Percentiles rank a stretch among this genome's conserved stretches.
Conservation (phyloP, 2,888 invertebrate species). For the Dione juno region DNA sequence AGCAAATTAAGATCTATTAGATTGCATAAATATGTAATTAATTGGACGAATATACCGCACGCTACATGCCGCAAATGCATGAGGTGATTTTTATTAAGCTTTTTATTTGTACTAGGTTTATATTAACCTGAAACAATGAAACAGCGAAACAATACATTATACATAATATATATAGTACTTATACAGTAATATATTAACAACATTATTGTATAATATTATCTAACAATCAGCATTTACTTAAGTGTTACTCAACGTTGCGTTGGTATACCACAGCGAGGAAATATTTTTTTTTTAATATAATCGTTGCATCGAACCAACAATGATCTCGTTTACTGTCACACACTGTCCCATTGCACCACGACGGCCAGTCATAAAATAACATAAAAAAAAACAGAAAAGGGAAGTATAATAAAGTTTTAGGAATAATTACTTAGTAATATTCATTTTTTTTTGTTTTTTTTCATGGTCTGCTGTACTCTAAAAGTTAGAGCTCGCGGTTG, state of each 20-base stretch:
- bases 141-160: background rate
- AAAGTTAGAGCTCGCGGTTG: conserved; percentile 17
- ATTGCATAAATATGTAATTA: conserved; percentile 3
- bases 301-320: too few relatives aligned
- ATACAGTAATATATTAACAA: too few relatives aligned
- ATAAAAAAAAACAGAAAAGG: background rate
- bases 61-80: background rate
- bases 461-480: conserved; percentile 16
- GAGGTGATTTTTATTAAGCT: background rate
- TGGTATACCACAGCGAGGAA: too few relatives aligned
- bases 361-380: background rate
- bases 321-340: too few relatives aligned
- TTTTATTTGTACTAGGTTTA: background rate
- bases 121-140: background rate
- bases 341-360: too few relatives aligned
- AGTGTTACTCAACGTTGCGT: too few relatives aligned
- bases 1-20: conserved; percentile 10
- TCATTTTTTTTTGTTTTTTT: conserved; percentile 3
- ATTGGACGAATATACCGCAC: background rate
- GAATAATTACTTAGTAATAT: conserved; percentile 13
- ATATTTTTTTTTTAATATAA: too few relatives aligned
- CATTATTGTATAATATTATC: too few relatives aligned
- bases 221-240: too few relatives aligned
- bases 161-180: too few relatives aligned
- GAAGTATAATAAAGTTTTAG: background rate